Evolutionary conservation across 2,888 invertebrate species (phyloP).

Genomic region (Trypoxylon attenuatum): DNA sequence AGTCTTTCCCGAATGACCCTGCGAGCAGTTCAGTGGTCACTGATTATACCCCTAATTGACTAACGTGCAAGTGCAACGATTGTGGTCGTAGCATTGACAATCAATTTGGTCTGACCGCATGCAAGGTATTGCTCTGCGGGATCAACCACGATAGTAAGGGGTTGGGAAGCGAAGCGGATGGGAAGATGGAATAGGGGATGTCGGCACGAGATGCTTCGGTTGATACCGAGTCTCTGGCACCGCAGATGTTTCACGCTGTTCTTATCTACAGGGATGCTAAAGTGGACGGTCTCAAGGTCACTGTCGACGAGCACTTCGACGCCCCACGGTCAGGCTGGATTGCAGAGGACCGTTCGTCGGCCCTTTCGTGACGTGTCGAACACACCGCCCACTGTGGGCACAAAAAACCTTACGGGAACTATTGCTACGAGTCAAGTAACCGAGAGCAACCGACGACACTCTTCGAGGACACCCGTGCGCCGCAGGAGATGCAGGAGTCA

Average conservation of each 20-base stretch:
- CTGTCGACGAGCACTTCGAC: conserved; percentile 71
- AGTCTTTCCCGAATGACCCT: no score
- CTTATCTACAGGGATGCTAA: conserved; percentile 65
- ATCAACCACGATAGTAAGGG: not conserved
- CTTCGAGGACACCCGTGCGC: conserved; percentile 53
- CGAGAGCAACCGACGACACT: conserved; percentile 27
- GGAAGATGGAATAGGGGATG: no score
- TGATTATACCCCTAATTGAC: no score
- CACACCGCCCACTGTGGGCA: conserved; percentile 66
- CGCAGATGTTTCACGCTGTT: no score
- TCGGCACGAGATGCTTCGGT: no score
- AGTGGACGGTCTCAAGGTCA: conserved; percentile 74
- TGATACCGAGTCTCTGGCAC: no score
- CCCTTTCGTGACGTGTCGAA: conserved; percentile 72
- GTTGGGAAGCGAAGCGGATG: not conserved
- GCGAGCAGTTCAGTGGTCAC: no score
- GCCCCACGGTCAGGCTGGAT: conserved; percentile 64
- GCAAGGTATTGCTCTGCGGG: not conserved
- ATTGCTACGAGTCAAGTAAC: conserved; percentile 28
- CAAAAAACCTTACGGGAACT: conserved; percentile 42
- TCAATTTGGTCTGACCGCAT: no score
- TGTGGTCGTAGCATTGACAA: no score
- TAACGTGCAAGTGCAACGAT: no score
- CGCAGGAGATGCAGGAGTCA: conserved; percentile 69
- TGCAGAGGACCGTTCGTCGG: conserved; percentile 60